phyloP scores from a whole-genome alignment of 2,113 vertebrate species.

The Pseudorasbora parva region DNA sequence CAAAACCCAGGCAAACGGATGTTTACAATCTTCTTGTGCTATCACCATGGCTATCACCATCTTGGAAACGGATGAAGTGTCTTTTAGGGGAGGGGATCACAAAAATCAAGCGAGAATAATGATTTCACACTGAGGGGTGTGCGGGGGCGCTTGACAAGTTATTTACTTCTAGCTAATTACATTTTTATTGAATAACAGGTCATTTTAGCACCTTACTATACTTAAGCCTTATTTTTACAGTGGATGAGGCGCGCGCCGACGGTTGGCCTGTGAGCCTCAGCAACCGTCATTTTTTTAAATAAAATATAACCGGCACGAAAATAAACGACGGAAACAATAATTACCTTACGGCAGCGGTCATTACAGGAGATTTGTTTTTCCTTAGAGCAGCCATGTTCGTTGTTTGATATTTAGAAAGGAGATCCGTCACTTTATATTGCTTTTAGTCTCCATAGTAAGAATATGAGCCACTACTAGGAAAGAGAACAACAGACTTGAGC shows the following conservation, averaged over 20 bases:
- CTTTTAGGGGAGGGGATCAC: not conserved
- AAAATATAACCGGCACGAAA: not conserved
- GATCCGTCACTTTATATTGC: constrained; percentile 18
- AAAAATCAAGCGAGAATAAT: constrained; percentile 24
- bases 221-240: not conserved
- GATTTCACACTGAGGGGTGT: not conserved
- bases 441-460: constrained; percentile 62
- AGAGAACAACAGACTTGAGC: constrained; percentile 53
- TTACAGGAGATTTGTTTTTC: constrained; percentile 64
- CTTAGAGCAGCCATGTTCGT: constrained; percentile 69
- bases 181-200: not conserved
- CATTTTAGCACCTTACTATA: not conserved
- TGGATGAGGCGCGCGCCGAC: not conserved
- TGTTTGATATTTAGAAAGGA: constrained; percentile 2
- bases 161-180: not conserved
- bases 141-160: not conserved
- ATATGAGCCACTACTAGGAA: constrained; percentile 39
- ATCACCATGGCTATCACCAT: constrained; percentile 37
- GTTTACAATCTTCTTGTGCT: not conserved
- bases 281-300: constrained; percentile 31
- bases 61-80: constrained; percentile 25
- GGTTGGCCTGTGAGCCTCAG: not conserved
- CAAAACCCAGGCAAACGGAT: constrained; percentile 1
- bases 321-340: constrained; percentile 3
- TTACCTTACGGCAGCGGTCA: constrained; percentile 77